Evolutionary conservation across 2,797 vertebrate species (phyloP), one percentile per base, ranked within the genome.

Genomic region (Arctocebus calabarensis): DNA sequence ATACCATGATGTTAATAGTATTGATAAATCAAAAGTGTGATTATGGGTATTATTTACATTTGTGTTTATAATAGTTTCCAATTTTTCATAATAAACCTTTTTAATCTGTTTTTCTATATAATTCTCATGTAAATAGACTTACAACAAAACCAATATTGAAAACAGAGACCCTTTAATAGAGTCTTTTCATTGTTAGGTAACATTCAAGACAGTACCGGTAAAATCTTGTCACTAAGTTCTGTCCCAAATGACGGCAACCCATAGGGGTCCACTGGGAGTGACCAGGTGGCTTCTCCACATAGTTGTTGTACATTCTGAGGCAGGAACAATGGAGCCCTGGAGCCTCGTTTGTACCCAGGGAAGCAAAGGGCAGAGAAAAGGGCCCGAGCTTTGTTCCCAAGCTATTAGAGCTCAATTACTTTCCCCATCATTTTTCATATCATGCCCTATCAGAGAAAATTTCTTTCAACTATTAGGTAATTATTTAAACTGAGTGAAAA

Each of bases 401-500:
- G 20, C 61, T 66, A 7, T 32, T 78, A 29, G 23, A 88, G 34
- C 45, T 78, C 62, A 45, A 1, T 68, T 78, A 43, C 29, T 85
- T 77, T 88, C 79, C 32, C 55, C 37, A 71, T 59, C 52, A 52
- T 40, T 71, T 91, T 77, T 85, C 90, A 90, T 27, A 87, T 81
- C 32, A n/a, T 23, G 17, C 68, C 22, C 73, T 78, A 74, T 34
- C 12, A 90, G 32, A 90, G 10, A 68, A n/a, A 73, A 19, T 78
- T 88, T 78, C 66, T 93, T 83, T 91, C 61, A 32, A 32, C 9
- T 92, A 20, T 32, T 74, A 37, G 10, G 29, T 88, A 90, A 88
- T 90, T 90, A 95, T 91, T 86, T 84, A 52, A 97, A 94, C 40
- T 68, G 57, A 29, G 70, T 94, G 95, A 83, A 96, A 96, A 92